Evolutionary conservation across 2,113 vertebrate genomes (phyloP).

Genomic region (Bothrops jararaca): DNA sequence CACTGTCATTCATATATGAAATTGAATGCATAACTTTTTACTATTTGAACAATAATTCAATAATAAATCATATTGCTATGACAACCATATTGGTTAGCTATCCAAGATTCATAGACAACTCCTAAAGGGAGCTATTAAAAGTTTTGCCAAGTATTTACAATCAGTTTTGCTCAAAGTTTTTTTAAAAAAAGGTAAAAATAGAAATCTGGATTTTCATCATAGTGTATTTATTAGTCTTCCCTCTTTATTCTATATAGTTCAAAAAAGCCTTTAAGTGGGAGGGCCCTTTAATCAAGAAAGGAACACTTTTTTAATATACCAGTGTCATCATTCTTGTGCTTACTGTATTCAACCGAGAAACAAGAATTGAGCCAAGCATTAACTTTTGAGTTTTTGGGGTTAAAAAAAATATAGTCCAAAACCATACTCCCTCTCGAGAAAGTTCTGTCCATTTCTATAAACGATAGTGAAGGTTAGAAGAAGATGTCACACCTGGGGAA

Average conservation of each 20-base stretch:
- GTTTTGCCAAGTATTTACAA: slow-evolving; percentile 28
- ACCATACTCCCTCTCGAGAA: neutral
- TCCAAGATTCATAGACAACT: neutral
- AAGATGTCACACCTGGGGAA: slow-evolving; percentile 22
- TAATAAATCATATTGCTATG: slow-evolving; percentile 35
- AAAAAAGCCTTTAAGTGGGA: neutral
- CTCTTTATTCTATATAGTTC: neutral
- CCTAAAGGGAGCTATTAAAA: slow-evolving; percentile 15
- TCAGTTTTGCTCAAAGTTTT: slow-evolving; percentile 30
- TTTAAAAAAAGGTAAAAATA: neutral
- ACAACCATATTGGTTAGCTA: slow-evolving; percentile 2
- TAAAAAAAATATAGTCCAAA: no score
- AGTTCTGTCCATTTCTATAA: neutral
- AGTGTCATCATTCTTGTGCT: neutral
- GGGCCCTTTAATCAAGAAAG: neutral
- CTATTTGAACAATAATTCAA: neutral
- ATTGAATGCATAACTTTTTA: slow-evolving; percentile 42
- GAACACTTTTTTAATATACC: slow-evolving; percentile 1
- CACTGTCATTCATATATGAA: slow-evolving; percentile 27
- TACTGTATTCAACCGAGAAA: neutral
- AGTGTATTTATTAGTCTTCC: neutral
- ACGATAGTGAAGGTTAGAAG: neutral
- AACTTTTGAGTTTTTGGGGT: neutral
- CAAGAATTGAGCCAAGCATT: neutral
- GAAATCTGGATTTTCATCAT: neutral